These are phyloP conservation scores for Bombus fervidus DNA, from an alignment of 1,140 invertebrate species.

Conservation along the genomic window DNA sequence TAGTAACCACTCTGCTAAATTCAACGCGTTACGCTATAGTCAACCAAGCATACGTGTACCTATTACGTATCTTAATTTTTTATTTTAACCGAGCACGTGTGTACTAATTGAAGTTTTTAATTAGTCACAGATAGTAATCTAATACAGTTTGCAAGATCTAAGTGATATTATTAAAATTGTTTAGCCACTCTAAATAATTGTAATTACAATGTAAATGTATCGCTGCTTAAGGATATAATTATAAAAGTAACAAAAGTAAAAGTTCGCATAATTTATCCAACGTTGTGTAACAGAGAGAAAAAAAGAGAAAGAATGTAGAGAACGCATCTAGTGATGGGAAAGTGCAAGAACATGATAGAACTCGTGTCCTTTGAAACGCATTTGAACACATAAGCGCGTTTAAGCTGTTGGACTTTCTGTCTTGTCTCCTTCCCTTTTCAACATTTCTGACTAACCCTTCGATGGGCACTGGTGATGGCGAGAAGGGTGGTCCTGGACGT, in stretches of 20 bases:
- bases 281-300: not conserved
- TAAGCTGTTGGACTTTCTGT: conserved; percentile 70
- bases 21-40: too few species aligned
- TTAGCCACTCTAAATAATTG: not conserved
- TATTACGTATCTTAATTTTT: not conserved
- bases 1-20: conserved; percentile 1
- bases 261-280: not conserved
- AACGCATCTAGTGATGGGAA: not conserved
- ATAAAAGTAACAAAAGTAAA: not conserved
- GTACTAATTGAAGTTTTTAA: not conserved
- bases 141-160: not conserved
- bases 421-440: conserved; percentile 46
- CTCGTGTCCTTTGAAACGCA: conserved; percentile 44
- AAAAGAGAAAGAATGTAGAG: not conserved
- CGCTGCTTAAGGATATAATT: not conserved
- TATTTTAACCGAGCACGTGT: not conserved
- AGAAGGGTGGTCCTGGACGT: conserved; percentile 64
- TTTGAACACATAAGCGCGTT: conserved; percentile 67
- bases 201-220: not conserved
- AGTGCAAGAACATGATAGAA: not conserved
- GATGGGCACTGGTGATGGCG: conserved; percentile 57
- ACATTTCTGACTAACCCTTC: conserved; percentile 62
- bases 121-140: not conserved
- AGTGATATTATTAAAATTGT: not conserved
- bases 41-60: not conserved